These are phyloP conservation scores for Cheilosia vernalis DNA, from an alignment of 2,888 invertebrate species.

Conservation along the genomic window DNA sequence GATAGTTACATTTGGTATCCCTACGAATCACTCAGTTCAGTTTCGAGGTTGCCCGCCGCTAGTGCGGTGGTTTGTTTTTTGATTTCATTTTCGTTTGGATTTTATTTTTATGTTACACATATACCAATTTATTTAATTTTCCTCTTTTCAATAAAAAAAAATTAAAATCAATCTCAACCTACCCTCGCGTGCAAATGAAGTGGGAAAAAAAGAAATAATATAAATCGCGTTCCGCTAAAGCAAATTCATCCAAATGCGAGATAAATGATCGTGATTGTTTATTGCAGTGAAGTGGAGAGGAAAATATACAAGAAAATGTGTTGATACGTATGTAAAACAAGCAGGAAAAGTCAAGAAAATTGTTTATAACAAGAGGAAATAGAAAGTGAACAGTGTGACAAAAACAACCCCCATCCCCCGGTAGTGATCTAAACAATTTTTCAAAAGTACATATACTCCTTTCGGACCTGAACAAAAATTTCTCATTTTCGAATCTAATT, in stretches of 20 bases:
- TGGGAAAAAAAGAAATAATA: neutral
- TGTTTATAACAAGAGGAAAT: constrained; percentile 1
- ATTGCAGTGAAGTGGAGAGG: constrained; percentile 39
- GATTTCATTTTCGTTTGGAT: constrained; percentile 68
- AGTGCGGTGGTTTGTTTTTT: constrained; percentile 73
- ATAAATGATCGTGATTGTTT: constrained; percentile 42
- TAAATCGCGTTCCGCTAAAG: constrained; percentile 8
- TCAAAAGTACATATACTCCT: neutral
- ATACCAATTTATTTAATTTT: constrained; percentile 21
- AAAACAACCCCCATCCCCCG: constrained; percentile 41
- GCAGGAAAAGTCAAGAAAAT: constrained; percentile 1
- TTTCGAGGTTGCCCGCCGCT: constrained; percentile 74
- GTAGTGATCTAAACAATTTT: constrained; percentile 51
- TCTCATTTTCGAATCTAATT: constrained; percentile 3
- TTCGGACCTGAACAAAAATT: constrained; percentile 45
- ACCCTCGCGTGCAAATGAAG: constrained; percentile 32
- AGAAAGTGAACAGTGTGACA: constrained; percentile 29
- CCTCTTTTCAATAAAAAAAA: constrained; percentile 35
- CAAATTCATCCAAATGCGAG: constrained; percentile 1
- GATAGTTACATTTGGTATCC: constrained; percentile 68
- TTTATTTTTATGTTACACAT: constrained; percentile 31
- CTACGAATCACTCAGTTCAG: constrained; percentile 69
- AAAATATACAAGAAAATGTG: constrained; percentile 42
- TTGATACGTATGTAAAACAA: constrained; percentile 18
- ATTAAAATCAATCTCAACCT: constrained; percentile 15